Base-by-base conservation (phyloP, 2,113 vertebrate species). In the Hippolais icterina region DNA sequence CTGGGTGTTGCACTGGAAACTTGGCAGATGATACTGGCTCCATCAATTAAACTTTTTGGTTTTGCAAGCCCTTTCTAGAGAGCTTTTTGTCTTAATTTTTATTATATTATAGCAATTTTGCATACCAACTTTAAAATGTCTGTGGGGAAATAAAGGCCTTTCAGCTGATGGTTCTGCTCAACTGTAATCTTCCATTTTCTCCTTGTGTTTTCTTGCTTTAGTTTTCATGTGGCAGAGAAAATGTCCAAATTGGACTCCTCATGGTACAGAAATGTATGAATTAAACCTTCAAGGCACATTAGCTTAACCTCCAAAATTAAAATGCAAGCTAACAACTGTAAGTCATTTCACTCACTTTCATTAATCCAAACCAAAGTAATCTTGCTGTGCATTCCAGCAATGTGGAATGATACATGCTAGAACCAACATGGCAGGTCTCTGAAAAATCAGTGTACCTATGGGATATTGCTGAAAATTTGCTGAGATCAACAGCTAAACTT, bases 331-430 rank as follows among this genome's bases (percentile, higher is more conserved):
- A 57, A 70, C 79, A 89, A 90, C 64, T 90, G 68, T 64, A 92
- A 92, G 39, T 80, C 35, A 92, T 93, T 89, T 78, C 28, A 75
- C 11, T 75, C 7, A 33, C 54, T 94, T 93, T 79, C 63, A 61
- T 81, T 92, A 78, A 64, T 70, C 41, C 50, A 95, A 94, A 66
- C 50, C 50, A 91, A 93, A 96, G 35, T 64, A 83, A 83, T 81
- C 41, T 52, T 77, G 11, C 39, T 92, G n/a, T 42, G 49, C 59
- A 66, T 89, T 92, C 52, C 59, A 78, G 53, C n/a, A 57, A 7
- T 18, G 6, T 49, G 57, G 39, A 95, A 39, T 21, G 19, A 42
- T 44, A 47, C 11, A 53, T 2, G 7, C 47, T 71, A 83, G 33
- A 78, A 64, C 2, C 13, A 60, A 44, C 19, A 44, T 11, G 2